Evolutionary conservation across 2,113 vertebrate species (phyloP).

Genomic region (Leucosticte australis): DNA sequence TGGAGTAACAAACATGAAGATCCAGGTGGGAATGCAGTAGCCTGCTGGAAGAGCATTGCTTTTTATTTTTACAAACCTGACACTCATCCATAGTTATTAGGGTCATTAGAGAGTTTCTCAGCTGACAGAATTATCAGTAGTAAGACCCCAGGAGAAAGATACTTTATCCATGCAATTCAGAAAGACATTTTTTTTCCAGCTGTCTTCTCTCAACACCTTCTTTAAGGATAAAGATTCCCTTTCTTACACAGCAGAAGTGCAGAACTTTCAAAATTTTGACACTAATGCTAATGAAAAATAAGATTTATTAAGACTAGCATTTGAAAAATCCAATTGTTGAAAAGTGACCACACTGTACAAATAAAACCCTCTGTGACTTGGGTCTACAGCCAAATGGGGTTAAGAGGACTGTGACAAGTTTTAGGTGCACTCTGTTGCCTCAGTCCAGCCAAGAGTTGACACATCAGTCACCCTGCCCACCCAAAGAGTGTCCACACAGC

Average conservation of each 20-base stretch:
- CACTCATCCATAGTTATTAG: background rate
- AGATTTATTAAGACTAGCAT: background rate
- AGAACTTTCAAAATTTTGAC: background rate
- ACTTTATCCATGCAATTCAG: background rate
- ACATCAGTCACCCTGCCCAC: background rate
- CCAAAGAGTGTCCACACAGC: background rate
- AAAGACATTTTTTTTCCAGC: background rate
- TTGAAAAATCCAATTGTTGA: background rate
- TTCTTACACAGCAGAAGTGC: background rate
- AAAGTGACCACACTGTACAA: background rate
- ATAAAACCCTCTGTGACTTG: background rate
- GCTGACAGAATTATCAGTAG: background rate
- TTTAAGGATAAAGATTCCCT: background rate
- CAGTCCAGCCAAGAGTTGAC: background rate
- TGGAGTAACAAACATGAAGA: background rate
- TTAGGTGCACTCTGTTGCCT: background rate
- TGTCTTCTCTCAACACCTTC: background rate
- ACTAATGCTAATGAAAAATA: background rate
- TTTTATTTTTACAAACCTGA: background rate
- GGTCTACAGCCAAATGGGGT: background rate
- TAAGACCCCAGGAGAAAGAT: background rate
- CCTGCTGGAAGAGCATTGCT: background rate
- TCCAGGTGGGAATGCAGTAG: background rate
- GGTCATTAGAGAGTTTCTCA: background rate
- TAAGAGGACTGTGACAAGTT: background rate